Evolutionary conservation across 1,140 invertebrate genomes (phyloP), one percentile per base, ranked within the genome.

Genomic region (Drosophila bipectinata): DNA sequence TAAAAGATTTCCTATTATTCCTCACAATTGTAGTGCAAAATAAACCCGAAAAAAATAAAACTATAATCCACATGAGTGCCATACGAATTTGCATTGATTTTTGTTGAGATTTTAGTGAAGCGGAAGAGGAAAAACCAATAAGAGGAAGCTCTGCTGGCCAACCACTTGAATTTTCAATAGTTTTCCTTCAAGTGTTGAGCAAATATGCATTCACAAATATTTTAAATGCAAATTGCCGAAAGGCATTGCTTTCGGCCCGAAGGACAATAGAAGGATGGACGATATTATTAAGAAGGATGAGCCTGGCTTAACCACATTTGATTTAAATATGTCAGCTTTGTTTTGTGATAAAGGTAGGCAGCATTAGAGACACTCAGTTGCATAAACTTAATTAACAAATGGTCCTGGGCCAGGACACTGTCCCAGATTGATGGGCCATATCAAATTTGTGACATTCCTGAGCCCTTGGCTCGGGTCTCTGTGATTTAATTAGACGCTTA

Each of bases 401-500:
- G 41, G 49, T 26, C n/a, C 44, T 21, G n/a, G 34, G 9, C 30
- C 28, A 24, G 14, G 12, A 37, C 10, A 3, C 34, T n/a, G 12
- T 30, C 32, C 9, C 57, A 75, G 79, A 87, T 87, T 87, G 82
- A 87, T 87, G 82, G 49, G 34, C 56, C 49, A 62, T 69, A 63
- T 82, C 61, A 76, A 57, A 82, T 54, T 67, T 72, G 51, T 75
- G 83, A 87, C 83, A 76, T 60, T 52, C 24, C 26, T 54, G 59
- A 71, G 61, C 57, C 51, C 24, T 8, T 9, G 14, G n/a, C 15
- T 47, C 21, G 59, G 28, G 81, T 57, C 57, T 34, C 47, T 52
- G 71, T 64, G 78, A 87, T 87, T 87, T 87, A 87, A 87, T 87
- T 87, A 87, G 71, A 72, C 66, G 83, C 79, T 82, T 82, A 85